Base-by-base conservation (phyloP, 2,797 vertebrate species). In the Anguilla obscura region DNA sequence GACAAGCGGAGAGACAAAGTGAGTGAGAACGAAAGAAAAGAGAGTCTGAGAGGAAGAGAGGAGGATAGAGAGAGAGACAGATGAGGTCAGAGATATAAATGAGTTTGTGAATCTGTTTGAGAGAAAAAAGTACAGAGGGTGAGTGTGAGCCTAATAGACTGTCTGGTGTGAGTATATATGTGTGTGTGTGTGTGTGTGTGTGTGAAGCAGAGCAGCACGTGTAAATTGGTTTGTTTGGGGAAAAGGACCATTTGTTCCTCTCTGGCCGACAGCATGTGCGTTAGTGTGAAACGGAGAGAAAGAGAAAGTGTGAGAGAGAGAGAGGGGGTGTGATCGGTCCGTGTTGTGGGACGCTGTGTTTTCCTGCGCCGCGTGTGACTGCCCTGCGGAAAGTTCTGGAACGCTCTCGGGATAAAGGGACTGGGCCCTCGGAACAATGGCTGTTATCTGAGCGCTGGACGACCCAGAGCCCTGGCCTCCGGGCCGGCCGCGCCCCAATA, bases 351-450 rank as follows among this genome's bases (percentile, higher is more conserved):
- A 36, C 33, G 54, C 27, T 33, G 45, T 74, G 63, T 88, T 82
- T 85, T 87, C 84, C 80, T 0, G 4, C 33, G 6, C 16, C 21
- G 74, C 16, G 30, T 80, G 76, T 80, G 76, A 80, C 40, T 6
- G 0, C 91, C 92, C 92, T 91, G 90, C 89, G 40, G 87, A 87
- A 87, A 54, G 85, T 93, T 93, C 92, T 93, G 93, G 95, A 96
- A 94, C 60, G 54, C 88, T 93, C 93, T 92, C 90, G 33, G 91
- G 92, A 84, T 87, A 89, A 90, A 89, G 92, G 91, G 27, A 48
- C 91, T 91, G 90, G 60, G 86, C 88, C 85, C 89, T 79, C 82
- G 91, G 82, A 90, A 94, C 87, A 95, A 94, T 93, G 93, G 91
- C 90, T 89, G 76, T 87, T 71, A 85, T 91, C 89, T 92, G 91